A percentile compares a stretch with the other conserved stretches of the same genome.
Evolutionary conservation across 2,797 vertebrate species (phyloP).

Genomic region (Thunnus albacares): DNA sequence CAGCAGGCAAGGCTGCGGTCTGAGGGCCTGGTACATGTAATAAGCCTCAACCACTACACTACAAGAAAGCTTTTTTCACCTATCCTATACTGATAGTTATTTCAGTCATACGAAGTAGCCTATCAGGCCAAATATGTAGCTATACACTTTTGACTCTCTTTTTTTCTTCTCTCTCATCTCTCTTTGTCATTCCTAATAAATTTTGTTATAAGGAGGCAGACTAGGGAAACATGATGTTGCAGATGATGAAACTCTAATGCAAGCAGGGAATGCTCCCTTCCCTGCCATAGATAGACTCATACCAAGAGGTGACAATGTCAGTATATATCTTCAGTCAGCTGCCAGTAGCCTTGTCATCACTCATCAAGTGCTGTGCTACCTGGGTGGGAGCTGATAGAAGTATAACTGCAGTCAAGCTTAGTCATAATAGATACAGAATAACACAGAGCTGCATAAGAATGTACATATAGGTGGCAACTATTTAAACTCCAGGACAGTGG

Average conservation of each 20-base stretch:
- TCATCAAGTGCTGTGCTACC: neutral
- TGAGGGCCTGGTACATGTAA: too few relatives aligned
- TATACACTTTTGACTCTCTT: neutral
- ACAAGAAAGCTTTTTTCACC: too few relatives aligned
- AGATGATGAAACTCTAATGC: slow-evolving; percentile 25
- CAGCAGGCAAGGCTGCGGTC: too few relatives aligned
- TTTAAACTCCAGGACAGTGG: neutral
- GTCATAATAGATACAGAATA: neutral
- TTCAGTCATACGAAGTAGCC: neutral
- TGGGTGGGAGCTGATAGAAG: neutral
- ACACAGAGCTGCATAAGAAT: slow-evolving; percentile 9
- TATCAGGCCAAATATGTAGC: neutral
- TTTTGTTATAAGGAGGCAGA: neutral
- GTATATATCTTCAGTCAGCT: slow-evolving; percentile 3
- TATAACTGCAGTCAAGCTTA: neutral
- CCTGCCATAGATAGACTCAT: neutral
- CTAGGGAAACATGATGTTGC: neutral
- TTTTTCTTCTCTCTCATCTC: neutral
- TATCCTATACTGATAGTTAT: too few relatives aligned
- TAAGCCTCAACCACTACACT: too few relatives aligned
- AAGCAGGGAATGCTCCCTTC: neutral
- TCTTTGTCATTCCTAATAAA: slow-evolving; percentile 6
- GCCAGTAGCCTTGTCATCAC: slow-evolving; percentile 8
- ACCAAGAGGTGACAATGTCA: slow-evolving; percentile 4
- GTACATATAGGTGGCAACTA: neutral